phyloP scores from a whole-genome alignment of 2,113 vertebrate genomes.

The Neogobius melanostomus region DNA sequence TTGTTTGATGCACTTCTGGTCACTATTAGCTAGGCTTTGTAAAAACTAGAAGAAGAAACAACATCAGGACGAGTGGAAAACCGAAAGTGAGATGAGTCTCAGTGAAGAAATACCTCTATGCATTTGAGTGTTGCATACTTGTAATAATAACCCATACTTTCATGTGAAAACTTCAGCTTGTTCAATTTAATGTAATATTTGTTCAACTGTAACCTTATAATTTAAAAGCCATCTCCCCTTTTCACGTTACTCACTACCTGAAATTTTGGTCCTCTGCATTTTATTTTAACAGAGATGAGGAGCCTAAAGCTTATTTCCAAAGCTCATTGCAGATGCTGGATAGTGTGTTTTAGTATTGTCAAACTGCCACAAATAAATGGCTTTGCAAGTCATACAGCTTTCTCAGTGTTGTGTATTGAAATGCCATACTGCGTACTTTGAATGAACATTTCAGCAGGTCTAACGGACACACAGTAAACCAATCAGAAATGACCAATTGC shows the following conservation, averaged over 20 bases:
- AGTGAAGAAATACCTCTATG: constrained; percentile 67
- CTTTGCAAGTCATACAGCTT: not conserved
- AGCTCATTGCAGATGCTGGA: not conserved
- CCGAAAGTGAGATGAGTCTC: constrained; percentile 21
- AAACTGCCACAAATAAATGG: constrained; percentile 26
- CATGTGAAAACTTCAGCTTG: constrained; percentile 22
- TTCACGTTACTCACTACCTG: constrained; percentile 8
- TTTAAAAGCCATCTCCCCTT: constrained; percentile 16
- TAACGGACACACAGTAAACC: not conserved
- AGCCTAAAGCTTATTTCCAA: not conserved
- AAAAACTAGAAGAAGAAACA: not conserved
- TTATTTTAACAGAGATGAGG: not conserved
- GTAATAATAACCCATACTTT: constrained; percentile 25
- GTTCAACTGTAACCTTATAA: constrained; percentile 6
- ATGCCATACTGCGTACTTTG: not conserved
- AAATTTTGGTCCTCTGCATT: constrained; percentile 2
- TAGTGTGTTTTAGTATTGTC: not conserved
- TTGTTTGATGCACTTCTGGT: constrained; percentile 19
- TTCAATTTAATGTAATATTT: constrained; percentile 19
- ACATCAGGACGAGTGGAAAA: constrained; percentile 31
- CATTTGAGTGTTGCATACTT: constrained; percentile 49
- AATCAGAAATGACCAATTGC: not conserved
- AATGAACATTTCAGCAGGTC: not conserved
- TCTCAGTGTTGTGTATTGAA: not conserved
- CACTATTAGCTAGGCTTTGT: constrained; percentile 1